Base-by-base conservation (phyloP, 1,140 invertebrate species). In the Zaprionus taronus region DNA sequence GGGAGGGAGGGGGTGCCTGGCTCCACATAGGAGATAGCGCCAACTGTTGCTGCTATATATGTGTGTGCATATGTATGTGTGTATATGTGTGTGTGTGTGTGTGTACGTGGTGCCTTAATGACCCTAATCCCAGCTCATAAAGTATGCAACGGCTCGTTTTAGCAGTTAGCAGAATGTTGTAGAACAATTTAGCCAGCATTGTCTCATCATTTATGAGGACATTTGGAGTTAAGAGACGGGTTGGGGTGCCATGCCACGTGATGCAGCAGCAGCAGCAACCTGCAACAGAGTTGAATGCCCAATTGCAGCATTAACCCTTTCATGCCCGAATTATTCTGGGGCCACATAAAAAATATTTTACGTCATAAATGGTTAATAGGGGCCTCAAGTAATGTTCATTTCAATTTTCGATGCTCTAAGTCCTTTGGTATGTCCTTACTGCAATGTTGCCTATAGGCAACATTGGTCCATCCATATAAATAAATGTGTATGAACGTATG, bases 51-150 rank as follows among this genome's bases (percentile, higher is more conserved):
- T 82, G 38, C 55, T 67, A 34, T 61, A 14, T 4, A 9, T 28
- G n/a, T 38, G 22, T 41, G 22, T 41, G n/a, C 6, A 11, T 28
- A 5, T 44, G 20, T 57, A 51, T 38, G 49, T 53, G 36, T 41
- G 38, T 36, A n/a, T 22, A 17, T n/a, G 22, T 51, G 31, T 49
- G 38, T 22, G 24, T n/a, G 22, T 51, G 31, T 49, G 38, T 70
- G 49, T 75, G 58, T 31, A 61, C 57, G 58, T 14, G 20, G 14
- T 60, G 63, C 81, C 81, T 83, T 83, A 83, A 83, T 83, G 81
- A 77, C 81, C 81, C 77, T 84, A 84, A 84, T 84, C 81, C 78
- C 53, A 22, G 73, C 81, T 83, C 81, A 83, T 83, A 77, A 83
- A 83, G 67, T 83, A 83, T 83, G 81, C 81, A 83, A 79, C 57